Base-by-base conservation (phyloP, 2,888 invertebrate genomes). In the Agonopterix alstromeriana region DNA sequence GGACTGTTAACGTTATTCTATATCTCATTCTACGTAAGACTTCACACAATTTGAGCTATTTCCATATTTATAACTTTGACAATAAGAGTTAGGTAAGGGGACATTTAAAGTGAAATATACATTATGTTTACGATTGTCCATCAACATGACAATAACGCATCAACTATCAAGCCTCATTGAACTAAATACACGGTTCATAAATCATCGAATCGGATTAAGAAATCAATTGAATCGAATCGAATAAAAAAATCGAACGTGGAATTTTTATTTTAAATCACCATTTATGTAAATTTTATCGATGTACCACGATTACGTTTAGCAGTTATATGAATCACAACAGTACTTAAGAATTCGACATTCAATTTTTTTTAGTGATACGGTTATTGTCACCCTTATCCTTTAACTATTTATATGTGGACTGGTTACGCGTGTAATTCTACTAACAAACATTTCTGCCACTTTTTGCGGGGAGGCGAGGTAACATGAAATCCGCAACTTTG, bases 161-260 rank as follows among this genome's bases (percentile, higher is more conserved):
- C 78, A 82, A 78, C 70, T 73, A 68, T 71, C 82, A 82, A 80
- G 84, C 78, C 70, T 80, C 86, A 84, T 86, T 85, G 82, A 84
- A 73, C 76, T 70, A 72, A 77, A 77, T 60, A 54, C 76, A 77
- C 77, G 73, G 60, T 65, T 62, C 68, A 73, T 80, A 73, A 79
- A 81, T 79, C 71, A 70, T 66, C 59, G 65, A 72, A 68, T 65
- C 63, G 63, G 67, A 77, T 73, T 72, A 73, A 65, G 72, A 78
- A 74, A 75, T 76, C 72, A 75, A 75, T 69, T 60, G 65, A 58
- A 69, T 67, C 58, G 61, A 62, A 67, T 67, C 61, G 53, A 56
- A 67, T 66, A 67, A 71, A 70, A 71, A 67, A 71, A 65, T 63
- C 53, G 49, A 66, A 52, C 61, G 62, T 53, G 58, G 60, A 56